Conservation (phyloP, 2,888 invertebrate species). For the Hymenopus coronatus region DNA sequence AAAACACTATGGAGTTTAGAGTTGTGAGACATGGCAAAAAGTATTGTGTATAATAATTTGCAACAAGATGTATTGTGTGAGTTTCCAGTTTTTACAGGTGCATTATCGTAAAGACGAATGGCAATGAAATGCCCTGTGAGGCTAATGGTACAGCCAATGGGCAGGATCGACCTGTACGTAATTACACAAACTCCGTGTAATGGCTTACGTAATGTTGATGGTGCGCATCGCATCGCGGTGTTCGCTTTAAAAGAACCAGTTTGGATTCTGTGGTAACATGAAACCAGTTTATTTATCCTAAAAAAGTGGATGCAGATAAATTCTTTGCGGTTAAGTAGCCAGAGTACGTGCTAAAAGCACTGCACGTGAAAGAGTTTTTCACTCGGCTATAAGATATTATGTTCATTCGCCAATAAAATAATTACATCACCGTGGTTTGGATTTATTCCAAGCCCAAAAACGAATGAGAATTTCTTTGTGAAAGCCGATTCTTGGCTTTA, state of each 20-base stretch:
- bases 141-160: too few species aligned
- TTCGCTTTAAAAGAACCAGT: not conserved
- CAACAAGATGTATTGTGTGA: too few species aligned
- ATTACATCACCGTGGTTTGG: not conserved
- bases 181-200: not conserved
- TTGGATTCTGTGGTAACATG: not conserved
- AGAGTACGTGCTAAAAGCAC: not conserved
- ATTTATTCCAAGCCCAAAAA: not conserved
- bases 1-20: too few species aligned
- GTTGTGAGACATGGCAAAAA: too few species aligned
- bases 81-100: too few species aligned
- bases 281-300: not conserved
- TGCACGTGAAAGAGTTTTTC: not conserved
- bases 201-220: not conserved
- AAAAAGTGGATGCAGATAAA: not conserved
- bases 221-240: not conserved
- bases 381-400: not conserved
- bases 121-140: too few species aligned
- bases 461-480: not conserved
- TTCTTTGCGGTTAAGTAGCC: not conserved
- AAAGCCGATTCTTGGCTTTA: not conserved
- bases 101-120: too few species aligned
- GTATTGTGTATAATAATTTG: too few species aligned
- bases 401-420: not conserved
- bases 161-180: too few species aligned